These are phyloP conservation scores for Sminthopsis crassicaudata DNA, from an alignment of 2,113 vertebrate genomes.

Conservation along the genomic window DNA sequence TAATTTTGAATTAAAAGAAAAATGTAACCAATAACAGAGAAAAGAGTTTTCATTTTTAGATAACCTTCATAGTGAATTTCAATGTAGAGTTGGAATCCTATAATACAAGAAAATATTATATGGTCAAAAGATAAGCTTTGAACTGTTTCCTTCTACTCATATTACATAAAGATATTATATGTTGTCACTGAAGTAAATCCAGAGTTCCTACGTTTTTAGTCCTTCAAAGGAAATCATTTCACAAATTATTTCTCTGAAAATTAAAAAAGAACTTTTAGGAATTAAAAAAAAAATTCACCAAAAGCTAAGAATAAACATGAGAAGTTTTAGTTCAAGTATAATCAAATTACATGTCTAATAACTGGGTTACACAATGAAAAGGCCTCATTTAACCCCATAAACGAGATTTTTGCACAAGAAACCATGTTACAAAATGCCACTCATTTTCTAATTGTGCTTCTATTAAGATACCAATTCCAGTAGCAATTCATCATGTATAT, in stretches of 20 bases:
- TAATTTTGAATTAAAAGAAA: background rate
- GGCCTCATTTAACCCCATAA: background rate
- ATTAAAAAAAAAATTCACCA: background rate
- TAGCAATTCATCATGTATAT: constrained; percentile 13
- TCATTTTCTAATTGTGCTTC: constrained; percentile 12
- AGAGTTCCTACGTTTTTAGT: background rate
- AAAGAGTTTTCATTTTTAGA: constrained; percentile 21
- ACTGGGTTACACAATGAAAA: constrained; percentile 20
- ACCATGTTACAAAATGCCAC: background rate
- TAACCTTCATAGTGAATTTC: constrained; percentile 26
- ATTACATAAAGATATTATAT: background rate
- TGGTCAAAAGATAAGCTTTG: constrained; percentile 1
- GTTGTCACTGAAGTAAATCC: background rate
- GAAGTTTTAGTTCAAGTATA: constrained; percentile 7
- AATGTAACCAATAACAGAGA: background rate
- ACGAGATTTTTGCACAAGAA: constrained; percentile 8
- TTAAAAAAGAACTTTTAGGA: background rate
- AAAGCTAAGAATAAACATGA: constrained; percentile 19
- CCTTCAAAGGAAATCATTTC: constrained; percentile 19
- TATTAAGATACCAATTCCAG: constrained; percentile 16
- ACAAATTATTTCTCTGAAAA: background rate
- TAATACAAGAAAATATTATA: constrained; percentile 9
- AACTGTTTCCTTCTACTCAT: background rate
- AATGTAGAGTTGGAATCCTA: background rate
- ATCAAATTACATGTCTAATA: background rate